phyloP scores from a whole-genome alignment of 2,888 invertebrate species.

The Tenodera sinensis region DNA sequence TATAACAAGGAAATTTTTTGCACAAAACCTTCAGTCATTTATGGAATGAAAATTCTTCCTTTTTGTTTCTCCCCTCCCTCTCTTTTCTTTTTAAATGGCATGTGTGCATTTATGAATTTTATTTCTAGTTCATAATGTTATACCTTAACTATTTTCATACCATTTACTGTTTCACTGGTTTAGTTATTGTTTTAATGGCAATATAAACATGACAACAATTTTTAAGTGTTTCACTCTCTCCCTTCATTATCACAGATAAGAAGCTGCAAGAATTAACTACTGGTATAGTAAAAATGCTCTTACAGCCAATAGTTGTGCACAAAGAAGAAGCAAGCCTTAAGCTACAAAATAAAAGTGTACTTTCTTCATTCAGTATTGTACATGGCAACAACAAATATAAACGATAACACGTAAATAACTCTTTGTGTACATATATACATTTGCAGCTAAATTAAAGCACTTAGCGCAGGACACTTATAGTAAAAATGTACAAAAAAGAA shows the following conservation, averaged over 20 bases:
- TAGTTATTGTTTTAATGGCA: background rate
- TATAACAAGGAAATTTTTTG: background rate
- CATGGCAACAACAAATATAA: background rate
- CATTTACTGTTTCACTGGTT: background rate
- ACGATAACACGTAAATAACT: background rate
- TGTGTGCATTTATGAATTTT: background rate
- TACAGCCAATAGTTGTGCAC: background rate
- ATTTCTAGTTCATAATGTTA: background rate
- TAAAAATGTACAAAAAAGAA: slow-evolving; percentile 8
- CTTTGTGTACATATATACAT: background rate
- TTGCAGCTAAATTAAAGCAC: background rate
- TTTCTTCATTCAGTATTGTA: background rate
- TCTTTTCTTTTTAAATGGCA: background rate
- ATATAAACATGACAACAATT: background rate
- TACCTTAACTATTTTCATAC: background rate
- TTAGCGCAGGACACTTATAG: background rate
- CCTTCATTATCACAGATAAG: background rate
- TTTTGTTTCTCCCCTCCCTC: no score
- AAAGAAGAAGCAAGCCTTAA: background rate
- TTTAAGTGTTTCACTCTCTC: background rate
- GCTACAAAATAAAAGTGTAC: background rate
- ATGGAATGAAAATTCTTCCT: background rate
- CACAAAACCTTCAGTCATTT: background rate
- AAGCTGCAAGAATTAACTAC: background rate
- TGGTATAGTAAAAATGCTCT: background rate